Percentiles rank a stretch among this genome's conserved stretches.
phyloP scores from a whole-genome alignment of 1,140 invertebrate species.

The Cataglyphis hispanica region DNA sequence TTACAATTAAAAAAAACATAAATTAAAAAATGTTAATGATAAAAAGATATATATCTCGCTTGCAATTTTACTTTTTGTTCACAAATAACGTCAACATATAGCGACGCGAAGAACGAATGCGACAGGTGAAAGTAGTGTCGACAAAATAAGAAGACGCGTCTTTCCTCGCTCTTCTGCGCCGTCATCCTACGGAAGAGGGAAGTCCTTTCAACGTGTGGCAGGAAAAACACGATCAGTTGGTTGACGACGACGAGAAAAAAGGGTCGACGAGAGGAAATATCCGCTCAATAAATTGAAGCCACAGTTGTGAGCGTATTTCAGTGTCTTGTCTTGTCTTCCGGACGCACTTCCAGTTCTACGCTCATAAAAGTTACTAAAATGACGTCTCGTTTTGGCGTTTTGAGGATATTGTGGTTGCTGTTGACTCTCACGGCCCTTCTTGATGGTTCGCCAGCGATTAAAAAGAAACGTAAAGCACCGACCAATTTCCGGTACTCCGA shows the following conservation, averaged over 20 bases:
- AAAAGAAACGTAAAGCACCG: conserved; percentile 65
- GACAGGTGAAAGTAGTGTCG: conserved; percentile 61
- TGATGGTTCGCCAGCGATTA: conserved; percentile 20
- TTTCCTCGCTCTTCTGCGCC: conserved; percentile 22
- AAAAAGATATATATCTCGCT: background rate
- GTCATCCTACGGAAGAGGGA: conserved; percentile 53
- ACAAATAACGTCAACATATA: background rate
- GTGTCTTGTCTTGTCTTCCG: conserved; percentile 20
- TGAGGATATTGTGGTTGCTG: conserved; percentile 11
- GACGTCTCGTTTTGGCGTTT: background rate
- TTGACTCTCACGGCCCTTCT: conserved; percentile 6
- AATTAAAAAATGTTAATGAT: conserved; percentile 4
- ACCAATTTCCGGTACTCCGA: conserved; percentile 66
- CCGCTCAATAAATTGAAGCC: conserved; percentile 62
- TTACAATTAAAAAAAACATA: background rate
- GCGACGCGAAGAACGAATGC: background rate
- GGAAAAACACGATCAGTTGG: conserved; percentile 43
- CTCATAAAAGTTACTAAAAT: background rate
- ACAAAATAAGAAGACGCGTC: conserved; percentile 29
- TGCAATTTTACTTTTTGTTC: conserved; percentile 15
- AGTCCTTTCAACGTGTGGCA: conserved; percentile 33
- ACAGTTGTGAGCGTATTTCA: conserved; percentile 45
- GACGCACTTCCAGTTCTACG: background rate
- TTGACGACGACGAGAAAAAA: conserved; percentile 43
- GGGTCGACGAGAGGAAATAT: background rate